A percentile compares a stretch with the other conserved stretches of the same genome.
Conservation (phyloP, 2,797 vertebrate genomes). For the Rhynchotus rufescens region DNA sequence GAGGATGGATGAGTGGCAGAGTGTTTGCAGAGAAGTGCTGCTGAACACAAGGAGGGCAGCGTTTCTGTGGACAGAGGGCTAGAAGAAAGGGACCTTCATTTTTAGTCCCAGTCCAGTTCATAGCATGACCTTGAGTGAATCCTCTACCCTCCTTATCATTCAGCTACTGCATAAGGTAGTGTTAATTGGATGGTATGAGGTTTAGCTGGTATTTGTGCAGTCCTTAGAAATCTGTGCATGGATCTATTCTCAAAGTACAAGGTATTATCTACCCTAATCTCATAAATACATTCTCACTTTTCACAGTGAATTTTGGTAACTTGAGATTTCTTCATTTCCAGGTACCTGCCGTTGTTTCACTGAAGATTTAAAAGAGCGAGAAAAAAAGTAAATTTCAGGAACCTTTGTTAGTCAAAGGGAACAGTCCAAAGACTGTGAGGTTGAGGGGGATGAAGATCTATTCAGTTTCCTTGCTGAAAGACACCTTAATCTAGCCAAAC, state of each 20-base stretch:
- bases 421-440: neutral
- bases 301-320: constrained; percentile 1
- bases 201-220: neutral
- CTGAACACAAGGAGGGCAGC: neutral
- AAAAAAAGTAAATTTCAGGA: neutral
- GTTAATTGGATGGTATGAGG: neutral
- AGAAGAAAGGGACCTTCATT: neutral
- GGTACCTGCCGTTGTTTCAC: neutral
- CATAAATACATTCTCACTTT: neutral
- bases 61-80: neutral
- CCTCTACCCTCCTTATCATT: neutral
- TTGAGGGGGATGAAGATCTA: neutral
- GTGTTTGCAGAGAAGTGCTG: neutral
- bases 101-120: neutral
- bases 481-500: neutral
- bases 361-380: neutral
- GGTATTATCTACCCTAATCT: neutral
- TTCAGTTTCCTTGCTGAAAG: neutral
- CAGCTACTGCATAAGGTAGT: neutral
- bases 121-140: neutral
- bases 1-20: neutral
- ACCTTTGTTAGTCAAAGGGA: neutral
- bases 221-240: neutral
- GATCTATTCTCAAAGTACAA: constrained; percentile 14
- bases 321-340: constrained; percentile 2